These are phyloP conservation scores for Celastrina argiolus DNA, from an alignment of 2,888 invertebrate genomes.

Conservation along the genomic window DNA sequence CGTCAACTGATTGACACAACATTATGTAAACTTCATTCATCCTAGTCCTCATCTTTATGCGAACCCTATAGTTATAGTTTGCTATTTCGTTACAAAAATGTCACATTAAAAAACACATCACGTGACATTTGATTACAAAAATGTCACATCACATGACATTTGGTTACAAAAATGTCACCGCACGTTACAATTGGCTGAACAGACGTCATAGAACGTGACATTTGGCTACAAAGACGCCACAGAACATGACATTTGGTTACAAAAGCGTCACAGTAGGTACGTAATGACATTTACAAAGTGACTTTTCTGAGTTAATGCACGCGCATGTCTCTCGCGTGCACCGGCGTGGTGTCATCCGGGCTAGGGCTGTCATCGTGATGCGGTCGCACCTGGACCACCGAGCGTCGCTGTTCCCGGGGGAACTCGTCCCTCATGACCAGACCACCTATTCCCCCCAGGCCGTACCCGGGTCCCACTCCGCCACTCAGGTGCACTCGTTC, in stretches of 20 bases:
- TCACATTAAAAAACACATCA: no score
- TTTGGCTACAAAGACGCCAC: neutral
- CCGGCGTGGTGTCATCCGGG: constrained; percentile 82
- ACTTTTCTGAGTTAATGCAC: constrained; percentile 68
- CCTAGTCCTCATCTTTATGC: no score
- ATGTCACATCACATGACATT: no score
- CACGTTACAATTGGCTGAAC: neutral
- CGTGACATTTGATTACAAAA: no score
- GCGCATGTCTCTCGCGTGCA: constrained; percentile 77
- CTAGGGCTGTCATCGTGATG: constrained; percentile 83
- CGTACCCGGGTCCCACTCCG: constrained; percentile 67
- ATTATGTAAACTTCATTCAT: no score
- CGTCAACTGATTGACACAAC: no score
- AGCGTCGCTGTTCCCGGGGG: constrained; percentile 75
- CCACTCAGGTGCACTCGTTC: constrained; percentile 83
- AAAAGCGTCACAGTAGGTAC: neutral
- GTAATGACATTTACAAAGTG: neutral
- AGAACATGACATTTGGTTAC: neutral
- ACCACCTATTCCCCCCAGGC: constrained; percentile 64
- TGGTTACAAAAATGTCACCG: no score
- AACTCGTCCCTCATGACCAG: constrained; percentile 69
- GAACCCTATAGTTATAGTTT: no score
- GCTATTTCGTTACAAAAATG: no score
- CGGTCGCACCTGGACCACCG: constrained; percentile 81
- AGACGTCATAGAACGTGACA: neutral